Evolutionary conservation across 92 coral and sea anemone genomes (phyloP), one percentile per base, ranked within the genome.

Genomic region (Isaurus tuberculatus): DNA sequence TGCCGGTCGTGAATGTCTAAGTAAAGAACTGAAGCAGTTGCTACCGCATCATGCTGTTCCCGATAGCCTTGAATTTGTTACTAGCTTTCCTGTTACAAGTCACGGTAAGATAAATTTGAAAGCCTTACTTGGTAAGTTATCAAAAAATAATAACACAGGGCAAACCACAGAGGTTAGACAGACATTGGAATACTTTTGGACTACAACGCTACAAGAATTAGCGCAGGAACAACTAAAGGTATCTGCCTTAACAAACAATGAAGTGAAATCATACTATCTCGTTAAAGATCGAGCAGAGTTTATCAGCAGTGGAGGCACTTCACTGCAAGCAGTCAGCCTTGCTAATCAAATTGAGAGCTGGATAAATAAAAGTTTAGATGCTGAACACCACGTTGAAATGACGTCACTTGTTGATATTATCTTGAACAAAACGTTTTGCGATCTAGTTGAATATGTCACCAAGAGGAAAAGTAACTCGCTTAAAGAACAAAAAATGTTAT

Each of bases 61-160:
- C 7, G 98, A 95, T 68, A 79, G 49, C 29, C 66, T 94, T 48
- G 90, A 94, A 55, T 16, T 95, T 48, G 89, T 93, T 30, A 53
- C 81, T 14, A 65, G 77, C 23, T 82, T 95, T 17, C 98, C 98
- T 17, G 75, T 94, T 88, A 95, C 98, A 28, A 79, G 85, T 48
- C 98, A 95, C 75, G 98, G 98, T 3, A 95, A 95, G 86, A 91
- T 91, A 30, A 90, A 95, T 88, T 86, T 84, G 23, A 78, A 48
- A 49, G 77, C 86, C 0, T 68, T 93, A 48, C 89, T 93, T 10
- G 67, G 28, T 19, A 36, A 34, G 40, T 28, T 74, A 33, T 70
- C 75, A 36, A 57, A 27, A 48, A 30, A 55, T 26, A 19, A 46
- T 57, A 20, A 15, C 22, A 13, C 79, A 46, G 69, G 10, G 31